Conservation (phyloP, 2,888 invertebrate genomes). For the Pristionchus mayeri region DNA sequence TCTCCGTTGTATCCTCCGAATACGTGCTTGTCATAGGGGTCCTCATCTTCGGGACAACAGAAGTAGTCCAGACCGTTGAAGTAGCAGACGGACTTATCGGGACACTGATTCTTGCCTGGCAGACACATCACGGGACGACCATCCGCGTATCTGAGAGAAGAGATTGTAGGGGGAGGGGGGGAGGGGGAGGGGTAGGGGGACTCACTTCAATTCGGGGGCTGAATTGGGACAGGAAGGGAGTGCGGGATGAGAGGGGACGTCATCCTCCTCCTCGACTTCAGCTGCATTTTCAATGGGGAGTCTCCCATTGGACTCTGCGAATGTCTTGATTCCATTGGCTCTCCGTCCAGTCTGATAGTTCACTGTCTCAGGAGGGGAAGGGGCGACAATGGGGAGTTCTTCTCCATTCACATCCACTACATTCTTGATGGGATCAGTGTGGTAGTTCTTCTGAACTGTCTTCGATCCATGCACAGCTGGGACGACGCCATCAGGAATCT, state of each 20-base stretch:
- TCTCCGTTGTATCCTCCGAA: slow-evolving; percentile 51
- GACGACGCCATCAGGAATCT: not conserved
- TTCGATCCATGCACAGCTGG: slow-evolving; percentile 43
- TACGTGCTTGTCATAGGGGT: slow-evolving; percentile 74
- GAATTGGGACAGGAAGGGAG: slow-evolving; percentile 73
- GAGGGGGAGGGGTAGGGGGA: too few species aligned
- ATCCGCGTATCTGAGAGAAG: slow-evolving; percentile 6
- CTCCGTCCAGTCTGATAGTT: slow-evolving; percentile 66
- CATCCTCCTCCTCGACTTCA: slow-evolving; percentile 19
- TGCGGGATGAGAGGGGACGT: not conserved
- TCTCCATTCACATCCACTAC: slow-evolving; percentile 54
- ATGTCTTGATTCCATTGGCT: slow-evolving; percentile 46
- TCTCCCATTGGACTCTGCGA: slow-evolving; percentile 49
- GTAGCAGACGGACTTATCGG: slow-evolving; percentile 72
- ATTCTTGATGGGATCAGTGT: slow-evolving; percentile 22
- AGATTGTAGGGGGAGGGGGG: too few species aligned
- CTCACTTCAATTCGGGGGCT: slow-evolving; percentile 59
- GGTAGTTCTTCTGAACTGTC: slow-evolving; percentile 44
- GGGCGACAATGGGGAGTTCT: slow-evolving; percentile 66
- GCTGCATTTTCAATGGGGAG: slow-evolving; percentile 51
- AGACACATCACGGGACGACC: slow-evolving; percentile 69
- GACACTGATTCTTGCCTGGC: slow-evolving; percentile 75
- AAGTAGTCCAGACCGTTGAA: slow-evolving; percentile 76
- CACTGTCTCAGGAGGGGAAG: slow-evolving; percentile 66
- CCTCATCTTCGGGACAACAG: slow-evolving; percentile 75